These are phyloP conservation scores for Eupithecia vulgata DNA, from an alignment of 2,888 invertebrate genomes.

Conservation along the genomic window DNA sequence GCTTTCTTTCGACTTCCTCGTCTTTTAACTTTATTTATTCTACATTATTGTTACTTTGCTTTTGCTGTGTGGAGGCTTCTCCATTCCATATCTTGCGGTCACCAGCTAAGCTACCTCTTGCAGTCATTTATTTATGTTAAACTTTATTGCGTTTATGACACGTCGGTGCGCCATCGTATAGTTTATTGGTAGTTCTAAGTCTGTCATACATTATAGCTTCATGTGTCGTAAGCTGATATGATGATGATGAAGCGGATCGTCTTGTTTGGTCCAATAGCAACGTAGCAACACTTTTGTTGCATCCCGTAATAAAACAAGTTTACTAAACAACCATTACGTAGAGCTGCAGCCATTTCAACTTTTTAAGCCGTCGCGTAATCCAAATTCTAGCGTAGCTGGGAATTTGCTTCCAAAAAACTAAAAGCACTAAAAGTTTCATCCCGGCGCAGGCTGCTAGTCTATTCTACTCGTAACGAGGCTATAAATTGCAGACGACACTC, in stretches of 20 bases:
- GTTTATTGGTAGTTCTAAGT: neutral
- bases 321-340: conserved; percentile 14
- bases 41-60: neutral
- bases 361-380: conserved; percentile 27
- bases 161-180: neutral
- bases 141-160: neutral
- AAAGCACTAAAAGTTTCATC: conserved; percentile 39
- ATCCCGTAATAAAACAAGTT: conserved; percentile 23
- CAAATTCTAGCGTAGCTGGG: conserved; percentile 20
- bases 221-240: neutral
- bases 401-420: conserved; percentile 40
- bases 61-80: neutral
- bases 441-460: conserved; percentile 48
- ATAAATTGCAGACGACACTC: conserved; percentile 64
- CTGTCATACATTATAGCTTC: neutral
- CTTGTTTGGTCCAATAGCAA: neutral
- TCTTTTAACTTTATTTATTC: neutral
- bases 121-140: neutral
- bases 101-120: neutral
- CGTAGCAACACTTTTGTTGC: neutral
- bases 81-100: neutral
- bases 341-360: conserved; percentile 21
- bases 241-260: too few species aligned
- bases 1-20: conserved; percentile 2
- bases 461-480: conserved; percentile 59